Percentiles rank a stretch among this genome's conserved stretches.
Evolutionary conservation across 1,140 invertebrate species (phyloP).

Genomic region (Drosophila tropicalis): DNA sequence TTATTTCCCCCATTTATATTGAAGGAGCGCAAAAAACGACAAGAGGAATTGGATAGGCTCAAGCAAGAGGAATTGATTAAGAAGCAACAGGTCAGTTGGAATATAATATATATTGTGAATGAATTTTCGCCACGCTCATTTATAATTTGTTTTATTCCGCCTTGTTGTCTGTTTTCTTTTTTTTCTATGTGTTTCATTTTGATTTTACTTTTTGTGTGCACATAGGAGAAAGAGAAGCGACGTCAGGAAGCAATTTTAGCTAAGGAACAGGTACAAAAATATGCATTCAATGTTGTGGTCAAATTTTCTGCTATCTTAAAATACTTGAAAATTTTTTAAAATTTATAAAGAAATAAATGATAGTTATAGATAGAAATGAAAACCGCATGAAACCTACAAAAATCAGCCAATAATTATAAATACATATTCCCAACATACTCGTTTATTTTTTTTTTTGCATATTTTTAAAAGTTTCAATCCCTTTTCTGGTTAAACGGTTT

Average conservation of each 20-base stretch:
- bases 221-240: conserved; percentile 94
- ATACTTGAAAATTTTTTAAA: not conserved
- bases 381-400: not conserved
- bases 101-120: not conserved
- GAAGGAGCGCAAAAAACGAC: conserved; percentile 92
- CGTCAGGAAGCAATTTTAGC: conserved; percentile 92
- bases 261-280: conserved; percentile 92
- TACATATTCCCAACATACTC: too few relatives aligned
- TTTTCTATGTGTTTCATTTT: conserved; percentile 5
- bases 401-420: not conserved
- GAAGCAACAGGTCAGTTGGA: conserved; percentile 89
- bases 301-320: not conserved
- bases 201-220: conserved; percentile 66
- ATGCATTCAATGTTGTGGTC: conserved; percentile 49
- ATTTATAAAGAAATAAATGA: not conserved
- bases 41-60: conserved; percentile 93
- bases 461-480: not conserved
- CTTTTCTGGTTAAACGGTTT: not conserved
- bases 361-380: conserved; percentile 1
- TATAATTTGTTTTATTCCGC: conserved; percentile 19
- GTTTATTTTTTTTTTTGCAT: not conserved
- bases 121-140: not conserved
- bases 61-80: conserved; percentile 92
- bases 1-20: conserved; percentile 39
- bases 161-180: conserved; percentile 13